Evolutionary conservation across 2,888 invertebrate genomes (phyloP), one percentile per base, ranked within the genome.

Genomic region (Caenorhabditis sulstoni): DNA sequence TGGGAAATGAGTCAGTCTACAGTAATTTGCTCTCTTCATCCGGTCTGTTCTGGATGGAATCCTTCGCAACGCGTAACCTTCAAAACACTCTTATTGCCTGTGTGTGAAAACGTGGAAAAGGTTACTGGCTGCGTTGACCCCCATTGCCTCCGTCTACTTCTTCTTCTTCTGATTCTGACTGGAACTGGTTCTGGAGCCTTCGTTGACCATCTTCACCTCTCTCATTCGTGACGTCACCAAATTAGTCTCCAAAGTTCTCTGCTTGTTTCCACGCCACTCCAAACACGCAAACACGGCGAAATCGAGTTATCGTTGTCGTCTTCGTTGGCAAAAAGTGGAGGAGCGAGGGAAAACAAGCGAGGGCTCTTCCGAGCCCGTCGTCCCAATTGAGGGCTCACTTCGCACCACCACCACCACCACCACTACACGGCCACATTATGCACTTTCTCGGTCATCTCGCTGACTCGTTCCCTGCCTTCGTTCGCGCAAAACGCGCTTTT

Each of bases 201-300:
- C 16, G 3, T 29, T 29, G 29, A 59, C 59, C 59, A n/a, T 4
- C 50, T 22, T 47, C 37, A 35, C 35, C 22, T 49, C 5, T 52
- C 49, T 45, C 45, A 59, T 18, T 50, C 20, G 44, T 70, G 70
- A 70, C 70, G 70, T 70, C 70, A 70, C n/a, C 45, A 70, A 70
- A 70, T 70, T 70, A 70, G 70, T 70, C 70, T 70, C 47, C 62
- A 70, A 70, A 70, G 70, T 70, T 70, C 70, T 64, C 57, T 71
- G 61, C 53, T 71, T 70, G 70, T 70, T 61, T 70, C 70, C 61
- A 70, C 55, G 53, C 70, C 70, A 70, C 70, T 70, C 62, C 70
- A 70, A 70, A 62, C 70, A 70, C 70, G 70, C 70, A 70, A 70
- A 55, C 61, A 70, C 61, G 55, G 70, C 70, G 55, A 70, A 70